Evolutionary conservation across 2,888 invertebrate genomes (phyloP).

Genomic region (Eupeodes latifasciatus): DNA sequence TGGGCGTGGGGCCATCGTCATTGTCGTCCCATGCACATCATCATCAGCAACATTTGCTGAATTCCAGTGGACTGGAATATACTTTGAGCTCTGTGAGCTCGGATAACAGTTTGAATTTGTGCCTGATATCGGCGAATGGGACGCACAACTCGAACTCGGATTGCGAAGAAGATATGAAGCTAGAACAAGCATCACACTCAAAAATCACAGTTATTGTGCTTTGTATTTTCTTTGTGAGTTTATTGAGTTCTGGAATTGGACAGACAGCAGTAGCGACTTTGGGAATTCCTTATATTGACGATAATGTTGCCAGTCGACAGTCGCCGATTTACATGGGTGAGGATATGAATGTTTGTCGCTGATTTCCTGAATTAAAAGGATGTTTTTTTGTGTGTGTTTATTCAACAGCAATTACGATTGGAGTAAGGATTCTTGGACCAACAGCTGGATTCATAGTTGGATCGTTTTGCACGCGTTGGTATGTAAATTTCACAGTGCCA

Average conservation of each 20-base stretch:
- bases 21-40: neutral
- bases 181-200: slow-evolving; percentile 89
- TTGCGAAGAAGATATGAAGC: slow-evolving; percentile 87
- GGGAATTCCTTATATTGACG: slow-evolving; percentile 96
- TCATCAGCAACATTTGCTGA: slow-evolving; percentile 57
- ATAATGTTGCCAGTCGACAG: slow-evolving; percentile 96
- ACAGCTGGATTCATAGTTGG: slow-evolving; percentile 95
- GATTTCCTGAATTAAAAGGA: slow-evolving; percentile 7
- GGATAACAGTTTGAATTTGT: slow-evolving; percentile 81
- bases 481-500: slow-evolving; percentile 92
- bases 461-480: slow-evolving; percentile 93
- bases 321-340: slow-evolving; percentile 95
- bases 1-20: slow-evolving; percentile 1
- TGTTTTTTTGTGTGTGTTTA: slow-evolving; percentile 54
- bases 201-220: slow-evolving; percentile 92
- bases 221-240: slow-evolving; percentile 94
- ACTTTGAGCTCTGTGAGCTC: slow-evolving; percentile 67
- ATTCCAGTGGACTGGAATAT: slow-evolving; percentile 51
- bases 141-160: slow-evolving; percentile 76
- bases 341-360: neutral
- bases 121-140: slow-evolving; percentile 78
- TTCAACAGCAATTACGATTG: slow-evolving; percentile 93
- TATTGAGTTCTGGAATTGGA: slow-evolving; percentile 95
- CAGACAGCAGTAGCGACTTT: slow-evolving; percentile 96
- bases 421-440: slow-evolving; percentile 95